Evolutionary conservation across 2,113 vertebrate genomes (phyloP), one percentile per base, ranked within the genome.

Genomic region (Oreochromis spilurus): DNA sequence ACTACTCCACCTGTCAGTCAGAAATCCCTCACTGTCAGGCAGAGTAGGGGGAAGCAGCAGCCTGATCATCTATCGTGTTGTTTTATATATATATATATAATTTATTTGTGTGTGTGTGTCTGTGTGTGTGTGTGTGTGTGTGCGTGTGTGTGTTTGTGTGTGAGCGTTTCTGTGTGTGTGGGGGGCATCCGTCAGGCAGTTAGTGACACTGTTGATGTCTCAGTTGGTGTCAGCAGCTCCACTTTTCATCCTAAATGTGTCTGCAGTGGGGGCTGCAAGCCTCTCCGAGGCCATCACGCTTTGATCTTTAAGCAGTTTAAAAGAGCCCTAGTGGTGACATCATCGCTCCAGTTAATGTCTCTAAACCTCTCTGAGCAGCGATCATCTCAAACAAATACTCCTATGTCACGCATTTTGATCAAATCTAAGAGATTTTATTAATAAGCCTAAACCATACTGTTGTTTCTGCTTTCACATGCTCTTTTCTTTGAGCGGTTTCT

Each of bases 211-310:
- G 87, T 85, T 94, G 94, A 95, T 93, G 92, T 93, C 91, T 94
- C 94, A 90, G 91, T 94, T 89, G 90, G 90, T 88, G 90, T 92
- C 91, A 91, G 93, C 87, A 48, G 87, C 83, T 87, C 79, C 92
- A 92, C 92, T 92, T 90, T 93, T 94, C 92, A 95, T 89, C 93
- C 91, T 86, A 86, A 92, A 93, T 88, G 93, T 53, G 88, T 90
- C 91, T 91, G 87, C 79, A 53, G 77, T 9, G 65, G 85, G 62
- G 80, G 58, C 81, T 52, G 53, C 45, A 72, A 89, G 84, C 55
- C 82, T 43, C 54, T 57, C 50, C 70, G 52, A 84, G 82, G 65
- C 85, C 82, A 82, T 38, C 48, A 24, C 2, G 43, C 58, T 85
- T 29, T 60, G 65, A 67, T 58, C 84, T 79, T 72, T 58, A 54